Evolutionary conservation across 2,888 invertebrate species (phyloP).

Genomic region (Rhyacophila evoluta): DNA sequence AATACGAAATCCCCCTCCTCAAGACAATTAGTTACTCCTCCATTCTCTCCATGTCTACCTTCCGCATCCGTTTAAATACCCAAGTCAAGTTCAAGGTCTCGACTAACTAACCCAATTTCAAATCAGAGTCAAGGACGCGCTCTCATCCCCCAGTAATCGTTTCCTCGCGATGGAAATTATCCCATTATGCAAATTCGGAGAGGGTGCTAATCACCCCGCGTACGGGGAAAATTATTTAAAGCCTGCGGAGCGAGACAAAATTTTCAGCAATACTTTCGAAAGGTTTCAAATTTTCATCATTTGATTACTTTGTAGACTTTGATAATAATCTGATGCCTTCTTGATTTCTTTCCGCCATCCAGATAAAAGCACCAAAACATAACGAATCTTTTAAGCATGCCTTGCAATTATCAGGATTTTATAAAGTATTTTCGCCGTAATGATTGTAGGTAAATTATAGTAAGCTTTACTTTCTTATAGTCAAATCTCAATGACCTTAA

Average conservation of each 20-base stretch:
- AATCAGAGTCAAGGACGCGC: slow-evolving; percentile 49
- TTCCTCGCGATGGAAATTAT: slow-evolving; percentile 39
- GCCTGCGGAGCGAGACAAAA: background rate
- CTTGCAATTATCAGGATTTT: too few species aligned
- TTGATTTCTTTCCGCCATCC: too few species aligned
- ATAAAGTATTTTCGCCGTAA: too few species aligned
- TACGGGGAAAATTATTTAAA: slow-evolving; percentile 34
- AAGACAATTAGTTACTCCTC: slow-evolving; percentile 47
- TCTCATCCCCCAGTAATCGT: slow-evolving; percentile 34
- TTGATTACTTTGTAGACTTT: too few species aligned
- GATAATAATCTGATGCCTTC: too few species aligned
- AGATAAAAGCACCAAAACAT: too few species aligned
- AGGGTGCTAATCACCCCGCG: slow-evolving; percentile 46
- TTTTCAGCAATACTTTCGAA: background rate
- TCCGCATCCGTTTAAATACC: slow-evolving; percentile 41
- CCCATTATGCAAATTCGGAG: slow-evolving; percentile 47
- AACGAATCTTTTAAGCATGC: too few species aligned
- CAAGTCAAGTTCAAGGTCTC: slow-evolving; percentile 50
- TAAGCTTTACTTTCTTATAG: too few species aligned
- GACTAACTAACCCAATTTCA: slow-evolving; percentile 51
- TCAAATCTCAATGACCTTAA: too few species aligned
- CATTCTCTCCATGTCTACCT: slow-evolving; percentile 32
- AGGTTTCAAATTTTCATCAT: background rate
- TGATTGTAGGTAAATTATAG: too few species aligned
- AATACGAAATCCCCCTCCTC: slow-evolving; percentile 34